Percentiles rank a stretch among this genome's conserved stretches.
Conservation (phyloP, 2,888 invertebrate genomes). For the Troglohyphantes excavatus region DNA sequence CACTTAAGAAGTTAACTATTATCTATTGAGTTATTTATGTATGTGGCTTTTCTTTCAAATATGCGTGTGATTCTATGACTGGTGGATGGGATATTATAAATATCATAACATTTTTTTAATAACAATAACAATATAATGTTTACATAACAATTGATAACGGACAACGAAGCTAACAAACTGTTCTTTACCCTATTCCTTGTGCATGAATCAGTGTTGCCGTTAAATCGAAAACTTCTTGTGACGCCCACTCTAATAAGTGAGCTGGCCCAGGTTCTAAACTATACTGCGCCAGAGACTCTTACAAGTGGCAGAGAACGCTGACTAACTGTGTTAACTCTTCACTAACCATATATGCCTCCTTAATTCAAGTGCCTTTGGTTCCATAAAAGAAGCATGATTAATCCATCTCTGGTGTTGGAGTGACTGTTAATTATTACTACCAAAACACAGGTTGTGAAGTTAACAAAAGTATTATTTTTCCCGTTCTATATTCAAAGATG, state of each 20-base stretch:
- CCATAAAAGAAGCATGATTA: constrained; percentile 49
- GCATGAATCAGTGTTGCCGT: constrained; percentile 31
- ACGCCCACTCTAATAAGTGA: constrained; percentile 58
- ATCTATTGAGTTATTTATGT: no score
- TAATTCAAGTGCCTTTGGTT: constrained; percentile 57
- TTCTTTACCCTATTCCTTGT: constrained; percentile 17
- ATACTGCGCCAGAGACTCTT: constrained; percentile 59
- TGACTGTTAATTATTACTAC: background rate
- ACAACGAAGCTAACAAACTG: constrained; percentile 25
- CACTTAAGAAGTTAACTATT: no score
- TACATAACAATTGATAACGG: constrained; percentile 21
- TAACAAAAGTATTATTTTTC: constrained; percentile 53
- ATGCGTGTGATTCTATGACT: constrained; percentile 16
- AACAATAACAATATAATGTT: constrained; percentile 11
- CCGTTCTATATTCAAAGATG: constrained; percentile 69
- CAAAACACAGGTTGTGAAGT: background rate
- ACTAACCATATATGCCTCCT: constrained; percentile 65
- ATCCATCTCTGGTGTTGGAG: constrained; percentile 45
- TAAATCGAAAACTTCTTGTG: constrained; percentile 3
- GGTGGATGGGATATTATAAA: constrained; percentile 68
- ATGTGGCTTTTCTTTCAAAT: background rate
- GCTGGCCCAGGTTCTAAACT: constrained; percentile 51
- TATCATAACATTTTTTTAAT: constrained; percentile 43
- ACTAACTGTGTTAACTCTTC: constrained; percentile 43
- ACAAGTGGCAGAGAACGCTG: constrained; percentile 41